Base-by-base conservation (phyloP, 2,797 vertebrate genomes). In the Chaetophractus vellerosus region DNA sequence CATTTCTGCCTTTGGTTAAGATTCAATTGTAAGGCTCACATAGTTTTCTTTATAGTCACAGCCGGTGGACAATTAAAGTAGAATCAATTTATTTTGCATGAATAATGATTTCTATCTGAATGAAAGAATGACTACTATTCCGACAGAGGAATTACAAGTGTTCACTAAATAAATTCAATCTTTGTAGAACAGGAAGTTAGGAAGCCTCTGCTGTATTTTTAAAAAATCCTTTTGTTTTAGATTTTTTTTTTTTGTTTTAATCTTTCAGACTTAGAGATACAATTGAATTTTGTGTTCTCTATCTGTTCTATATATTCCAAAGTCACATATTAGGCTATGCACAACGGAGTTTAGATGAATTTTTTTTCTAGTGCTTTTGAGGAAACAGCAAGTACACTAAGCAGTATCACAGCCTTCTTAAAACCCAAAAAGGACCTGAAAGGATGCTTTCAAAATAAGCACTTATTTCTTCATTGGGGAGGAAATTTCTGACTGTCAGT, bases 1-100 rank as follows among this genome's bases (percentile, higher is more conserved):
- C 95, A 97, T 96, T 98, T 98, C 95, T 96, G 90, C 93, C 95
- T 96, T 94, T 96, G 95, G 89, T 97, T 97, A 98, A 97, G 96
- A 97, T 96, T 97, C 96, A 96, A 72, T 90, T 97, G 86, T 95
- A 97, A 98, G 92, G 85, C 93, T 98, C 96, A 96, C 90, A 82
- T 87, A 97, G 93, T 93, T 31, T 0, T 96, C 86, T 98, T 98
- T 97, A 97, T 86, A 97, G 96, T 96, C 93, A 97, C 86, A 75
- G 2, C 31, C 21, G 24, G 89, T 90, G 94, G 93, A 97, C 96
- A 97, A 81, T 96, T 97, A 96, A 98, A 98, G 82, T 96, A 96
- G 96, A 97, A 98, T 97, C 87, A 96, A 79, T 79, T 97, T 96
- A 97, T 97, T 98, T 94, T 98, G 76, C 92, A 96, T 92, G 91